Evolutionary conservation across 2,888 invertebrate genomes (phyloP).

Genomic region (Taenaris catops): DNA sequence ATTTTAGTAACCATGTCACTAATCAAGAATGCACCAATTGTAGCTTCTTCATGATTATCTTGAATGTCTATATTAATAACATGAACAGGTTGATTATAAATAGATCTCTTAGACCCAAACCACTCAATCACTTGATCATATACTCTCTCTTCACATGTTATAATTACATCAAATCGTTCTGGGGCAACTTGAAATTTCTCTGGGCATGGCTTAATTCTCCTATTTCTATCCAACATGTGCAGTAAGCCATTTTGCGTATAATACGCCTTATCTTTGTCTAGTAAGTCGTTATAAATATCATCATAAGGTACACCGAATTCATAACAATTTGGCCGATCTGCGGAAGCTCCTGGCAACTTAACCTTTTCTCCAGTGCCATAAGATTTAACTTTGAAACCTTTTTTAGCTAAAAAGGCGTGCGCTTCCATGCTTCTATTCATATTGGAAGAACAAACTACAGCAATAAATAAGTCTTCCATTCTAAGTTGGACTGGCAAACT

Average conservation of each 20-base stretch:
- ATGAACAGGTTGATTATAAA: slow-evolving; percentile 94
- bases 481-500: too few relatives aligned
- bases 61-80: slow-evolving; percentile 99
- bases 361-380: slow-evolving; percentile 97
- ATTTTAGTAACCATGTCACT: slow-evolving; percentile 96
- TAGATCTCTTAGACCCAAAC: slow-evolving; percentile 90
- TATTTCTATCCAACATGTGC: slow-evolving; percentile 98
- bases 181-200: slow-evolving; percentile 95
- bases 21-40: slow-evolving; percentile 98
- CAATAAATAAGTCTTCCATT: slow-evolving; percentile 84
- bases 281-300: slow-evolving; percentile 95
- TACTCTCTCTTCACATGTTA: slow-evolving; percentile 98
- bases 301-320: slow-evolving; percentile 98
- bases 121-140: slow-evolving; percentile 98
- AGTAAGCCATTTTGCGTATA: slow-evolving; percentile 99
- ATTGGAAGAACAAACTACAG: slow-evolving; percentile 99
- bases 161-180: slow-evolving; percentile 96
- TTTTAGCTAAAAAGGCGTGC: slow-evolving; percentile 97
- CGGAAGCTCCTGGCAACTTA: slow-evolving; percentile 96
- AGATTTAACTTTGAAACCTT: slow-evolving; percentile 96
- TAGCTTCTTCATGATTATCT: slow-evolving; percentile 99
- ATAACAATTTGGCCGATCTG: slow-evolving; percentile 97
- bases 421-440: slow-evolving; percentile 99
- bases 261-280: slow-evolving; percentile 93
- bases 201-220: slow-evolving; percentile 95